Conservation (phyloP, 1,140 invertebrate genomes). For the Leguminivora glycinivorella region DNA sequence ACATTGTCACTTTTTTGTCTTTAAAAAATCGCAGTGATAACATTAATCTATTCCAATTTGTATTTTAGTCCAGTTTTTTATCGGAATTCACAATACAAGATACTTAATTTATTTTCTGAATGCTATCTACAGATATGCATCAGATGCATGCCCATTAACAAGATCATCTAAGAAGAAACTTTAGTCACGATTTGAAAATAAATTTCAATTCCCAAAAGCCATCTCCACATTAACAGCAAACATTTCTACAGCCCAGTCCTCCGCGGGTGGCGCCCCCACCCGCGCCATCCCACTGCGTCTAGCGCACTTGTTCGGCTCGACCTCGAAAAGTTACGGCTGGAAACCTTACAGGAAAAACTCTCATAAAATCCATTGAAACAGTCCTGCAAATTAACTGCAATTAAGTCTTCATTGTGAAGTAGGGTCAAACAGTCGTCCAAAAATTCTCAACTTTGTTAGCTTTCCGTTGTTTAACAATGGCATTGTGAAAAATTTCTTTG, state of each 20-base stretch:
- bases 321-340: slow-evolving; percentile 56
- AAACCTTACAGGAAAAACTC: slow-evolving; percentile 32
- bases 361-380: slow-evolving; percentile 44
- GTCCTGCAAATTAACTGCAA: slow-evolving; percentile 47
- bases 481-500: not conserved
- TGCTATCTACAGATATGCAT: not conserved
- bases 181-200: slow-evolving; percentile 31
- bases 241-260: slow-evolving; percentile 45
- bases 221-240: slow-evolving; percentile 46
- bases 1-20: too few relatives aligned
- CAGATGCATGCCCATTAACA: not conserved
- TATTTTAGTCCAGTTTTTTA: too few relatives aligned
- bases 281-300: slow-evolving; percentile 45
- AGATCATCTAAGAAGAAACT: not conserved
- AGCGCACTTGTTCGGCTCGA: slow-evolving; percentile 48
- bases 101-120: not conserved
- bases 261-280: slow-evolving; percentile 31
- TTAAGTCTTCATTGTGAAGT: slow-evolving; percentile 47
- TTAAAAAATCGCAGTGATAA: too few relatives aligned
- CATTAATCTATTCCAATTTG: too few relatives aligned
- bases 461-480: slow-evolving; percentile 12
- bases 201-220: slow-evolving; percentile 40
- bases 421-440: slow-evolving; percentile 25
- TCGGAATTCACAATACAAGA: not conserved
- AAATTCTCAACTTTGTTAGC: slow-evolving; percentile 17